Base-by-base conservation (phyloP, 2,797 vertebrate genomes). In the Percopsis omiscomaycus region DNA sequence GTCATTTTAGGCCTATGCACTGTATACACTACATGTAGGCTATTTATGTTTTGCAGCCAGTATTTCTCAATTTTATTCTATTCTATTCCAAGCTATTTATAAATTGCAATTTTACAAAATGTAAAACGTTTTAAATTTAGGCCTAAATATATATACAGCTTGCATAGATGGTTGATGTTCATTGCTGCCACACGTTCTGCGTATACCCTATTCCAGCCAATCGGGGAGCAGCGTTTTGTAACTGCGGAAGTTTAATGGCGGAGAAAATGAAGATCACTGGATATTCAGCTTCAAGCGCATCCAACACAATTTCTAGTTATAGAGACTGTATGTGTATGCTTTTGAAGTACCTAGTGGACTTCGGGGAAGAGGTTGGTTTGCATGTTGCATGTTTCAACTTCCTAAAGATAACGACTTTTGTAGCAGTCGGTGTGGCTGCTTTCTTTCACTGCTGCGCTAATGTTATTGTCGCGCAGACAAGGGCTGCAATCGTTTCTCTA, bases 281-380 rank as follows among this genome's bases (percentile, higher is more conserved):
- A 14, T 54, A 32, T 10, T 16, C n/a, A 3, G 66, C 70, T 72
- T 56, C 61, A 46, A 67, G 54, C 10, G 76, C 75, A 4, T 51
- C 60, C 59, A 1, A 59, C 6, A 65, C 71, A 30, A 68, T 81
- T 74, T 78, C 78, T 55, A 78, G 64, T 62, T 82, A 64, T 67
- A 77, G 59, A 28, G 81, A 89, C 29, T 91, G 86, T 63, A 3
- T 92, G 59, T 68, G 68, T 54, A 69, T 30, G 45, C 65, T 93
- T 3, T 59, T 92, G 64, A 83, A 55, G 58, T 80, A 85, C 22
- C 45, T 93, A 0, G 53, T 81, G 71, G 83, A 89, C 45, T 89
- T 94, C 64, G 82, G 86, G 11, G 74, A 79, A 71, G 86, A 93
- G 93, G 93, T 94, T 86, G 61, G 90, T 91, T 47, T n/a, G 55